These are phyloP conservation scores for Chydorus sphaericus DNA, from an alignment of 2,888 invertebrate species.

Conservation along the genomic window DNA sequence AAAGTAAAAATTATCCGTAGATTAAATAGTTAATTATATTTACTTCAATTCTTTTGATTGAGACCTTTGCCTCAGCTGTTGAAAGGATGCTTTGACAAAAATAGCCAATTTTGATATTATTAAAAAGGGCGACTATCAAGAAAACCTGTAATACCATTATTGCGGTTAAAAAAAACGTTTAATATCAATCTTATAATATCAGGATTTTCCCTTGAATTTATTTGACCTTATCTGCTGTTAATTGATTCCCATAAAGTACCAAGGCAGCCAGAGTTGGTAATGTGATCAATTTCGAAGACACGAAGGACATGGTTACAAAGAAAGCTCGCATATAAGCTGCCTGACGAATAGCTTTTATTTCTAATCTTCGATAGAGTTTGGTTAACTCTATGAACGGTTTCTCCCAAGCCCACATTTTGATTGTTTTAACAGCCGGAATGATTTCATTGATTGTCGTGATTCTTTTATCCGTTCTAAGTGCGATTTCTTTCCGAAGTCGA, in stretches of 20 bases:
- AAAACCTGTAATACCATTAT: too few species aligned
- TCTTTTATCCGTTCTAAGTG: conserved; percentile 34
- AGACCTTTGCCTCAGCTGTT: conserved; percentile 62
- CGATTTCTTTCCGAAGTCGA: conserved; percentile 31
- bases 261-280: conserved; percentile 29
- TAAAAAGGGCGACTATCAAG: conserved; percentile 75
- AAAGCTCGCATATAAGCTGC: conserved; percentile 26
- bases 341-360: conserved; percentile 26
- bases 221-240: conserved; percentile 26
- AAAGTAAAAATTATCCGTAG: too few species aligned
- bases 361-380: conserved; percentile 19
- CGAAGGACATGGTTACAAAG: conserved; percentile 31
- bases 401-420: conserved; percentile 43
- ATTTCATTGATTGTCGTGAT: conserved; percentile 38
- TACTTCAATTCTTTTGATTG: conserved; percentile 49
- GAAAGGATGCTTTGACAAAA: conserved; percentile 65
- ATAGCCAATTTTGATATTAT: conserved; percentile 48
- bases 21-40: too few species aligned
- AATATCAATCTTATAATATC: too few species aligned
- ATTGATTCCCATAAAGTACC: conserved; percentile 25
- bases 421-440: conserved; percentile 36
- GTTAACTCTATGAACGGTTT: conserved; percentile 31
- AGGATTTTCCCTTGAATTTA: too few species aligned
- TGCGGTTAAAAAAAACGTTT: too few species aligned
- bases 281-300: conserved; percentile 31